These are phyloP conservation scores for Bovichtus diacanthus DNA, from an alignment of 2,797 vertebrate genomes.

Conservation along the genomic window DNA sequence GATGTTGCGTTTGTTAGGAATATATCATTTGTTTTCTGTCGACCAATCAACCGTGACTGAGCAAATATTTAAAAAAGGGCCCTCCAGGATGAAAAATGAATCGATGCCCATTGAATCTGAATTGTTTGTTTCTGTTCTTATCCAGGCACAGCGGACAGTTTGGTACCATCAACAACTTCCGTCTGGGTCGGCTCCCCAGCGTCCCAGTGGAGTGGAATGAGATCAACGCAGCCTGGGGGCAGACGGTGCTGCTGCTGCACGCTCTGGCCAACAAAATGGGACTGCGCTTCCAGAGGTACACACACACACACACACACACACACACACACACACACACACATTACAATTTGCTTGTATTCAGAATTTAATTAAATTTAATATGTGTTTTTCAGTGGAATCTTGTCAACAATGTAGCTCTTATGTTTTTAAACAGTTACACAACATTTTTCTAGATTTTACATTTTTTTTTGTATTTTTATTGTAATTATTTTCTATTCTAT, in stretches of 20 bases:
- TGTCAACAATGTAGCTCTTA: no score
- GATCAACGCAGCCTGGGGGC: constrained; percentile 99
- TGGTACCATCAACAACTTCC: constrained; percentile 99
- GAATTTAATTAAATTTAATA: no score
- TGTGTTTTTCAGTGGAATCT: no score
- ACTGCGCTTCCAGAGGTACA: constrained; percentile 94
- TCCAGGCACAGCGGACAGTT: constrained; percentile 98
- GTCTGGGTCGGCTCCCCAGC: constrained; percentile 95
- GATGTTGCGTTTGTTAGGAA: neutral
- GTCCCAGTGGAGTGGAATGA: constrained; percentile 99
- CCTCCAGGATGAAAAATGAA: neutral
- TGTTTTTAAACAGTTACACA: no score
- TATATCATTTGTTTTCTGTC: neutral
- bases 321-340: no score
- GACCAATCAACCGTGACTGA: neutral
- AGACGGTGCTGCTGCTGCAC: constrained; percentile 96
- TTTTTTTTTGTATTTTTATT: no score
- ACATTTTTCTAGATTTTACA: no score
- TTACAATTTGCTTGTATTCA: no score
- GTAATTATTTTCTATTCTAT: no score
- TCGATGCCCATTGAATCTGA: neutral
- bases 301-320: no score
- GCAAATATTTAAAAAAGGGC: neutral
- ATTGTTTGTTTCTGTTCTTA: constrained; percentile 9
- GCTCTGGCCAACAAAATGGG: constrained; percentile 99